These are phyloP conservation scores for Saturnia pavonia DNA, from an alignment of 2,888 invertebrate species.

Conservation along the genomic window DNA sequence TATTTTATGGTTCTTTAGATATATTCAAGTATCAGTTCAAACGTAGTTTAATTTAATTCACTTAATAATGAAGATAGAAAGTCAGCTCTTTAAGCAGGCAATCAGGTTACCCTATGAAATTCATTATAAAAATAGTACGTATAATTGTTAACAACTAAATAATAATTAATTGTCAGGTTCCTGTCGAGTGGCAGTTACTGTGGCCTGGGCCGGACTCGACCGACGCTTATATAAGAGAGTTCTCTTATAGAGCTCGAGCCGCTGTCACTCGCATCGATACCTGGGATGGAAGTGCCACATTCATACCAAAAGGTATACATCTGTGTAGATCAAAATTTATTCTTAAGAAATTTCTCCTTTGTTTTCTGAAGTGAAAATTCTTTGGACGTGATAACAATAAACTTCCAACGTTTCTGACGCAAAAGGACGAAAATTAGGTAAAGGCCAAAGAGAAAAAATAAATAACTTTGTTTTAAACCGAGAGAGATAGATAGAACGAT, in stretches of 20 bases:
- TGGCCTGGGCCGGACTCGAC: conserved; percentile 64
- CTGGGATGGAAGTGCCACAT: conserved; percentile 29
- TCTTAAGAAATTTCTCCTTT: background rate
- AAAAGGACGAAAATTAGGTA: background rate
- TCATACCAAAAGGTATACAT: conserved; percentile 54
- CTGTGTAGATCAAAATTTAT: background rate
- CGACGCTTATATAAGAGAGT: conserved; percentile 59
- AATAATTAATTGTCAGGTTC: conserved; percentile 46
- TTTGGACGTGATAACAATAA: background rate
- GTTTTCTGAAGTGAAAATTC: background rate
- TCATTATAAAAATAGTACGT: too few species aligned
- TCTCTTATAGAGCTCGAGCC: conserved; percentile 59
- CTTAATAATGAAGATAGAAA: too few species aligned
- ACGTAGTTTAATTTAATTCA: too few species aligned
- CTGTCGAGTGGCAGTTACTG: conserved; percentile 65
- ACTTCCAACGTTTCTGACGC: background rate
- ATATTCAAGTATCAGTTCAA: too few species aligned
- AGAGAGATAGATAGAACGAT: background rate
- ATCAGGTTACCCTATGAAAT: too few species aligned
- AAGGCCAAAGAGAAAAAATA: background rate
- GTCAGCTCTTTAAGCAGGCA: too few species aligned
- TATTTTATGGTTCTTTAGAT: too few species aligned
- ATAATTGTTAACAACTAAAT: background rate
- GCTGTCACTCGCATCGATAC: conserved; percentile 44
- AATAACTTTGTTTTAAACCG: background rate